Evolutionary conservation across 2,888 invertebrate genomes (phyloP), one percentile per base, ranked within the genome.

Genomic region (Lasioglossum malachurum): DNA sequence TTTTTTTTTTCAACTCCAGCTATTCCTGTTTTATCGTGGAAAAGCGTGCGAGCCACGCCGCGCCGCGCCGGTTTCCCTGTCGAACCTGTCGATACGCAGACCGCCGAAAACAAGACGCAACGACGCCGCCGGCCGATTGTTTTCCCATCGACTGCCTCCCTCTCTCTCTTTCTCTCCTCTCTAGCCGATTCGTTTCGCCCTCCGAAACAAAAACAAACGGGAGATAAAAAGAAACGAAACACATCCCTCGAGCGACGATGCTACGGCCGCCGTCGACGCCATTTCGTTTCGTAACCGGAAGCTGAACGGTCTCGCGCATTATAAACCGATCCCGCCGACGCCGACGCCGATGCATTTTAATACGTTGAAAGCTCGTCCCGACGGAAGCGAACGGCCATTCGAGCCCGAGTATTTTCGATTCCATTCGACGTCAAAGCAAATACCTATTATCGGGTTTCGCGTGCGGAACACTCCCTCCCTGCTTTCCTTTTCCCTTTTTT

Each of bases 361-460:
- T 72, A 72, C 72, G 72, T 41, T 72, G 44, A 75, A 75, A 75
- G 49, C 74, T 35, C 74, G 49, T 27, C 27, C 74, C 41, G 64
- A 35, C 44, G 46, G 31, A 78, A 69, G 44, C 19, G 67, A 31
- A 49, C 69, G 46, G 69, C 49, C 46, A 31, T 78, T 67, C 38
- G 19, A 64, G 31, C 49, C 31, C 53, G 12, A 10, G 69, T 69
- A 69, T 73, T 73, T 46, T 73, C 72, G 72, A 78, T 53, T 71
- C 49, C 31, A 78, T 16, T 38, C 71, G 35, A n/a, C 78, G 53
- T 73, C 57, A 44, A 79, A 71, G 72, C 72, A 53, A 79, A 79
- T 79, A 57, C 72, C 78, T 72, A 60, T 79, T 72, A 78, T 71
- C 57, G 78, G 53, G 72, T 73, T 46, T 73, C 27, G 72, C 72